Evolutionary conservation across 2,888 invertebrate species (phyloP).

Genomic region (Cyclophora albipunctata): DNA sequence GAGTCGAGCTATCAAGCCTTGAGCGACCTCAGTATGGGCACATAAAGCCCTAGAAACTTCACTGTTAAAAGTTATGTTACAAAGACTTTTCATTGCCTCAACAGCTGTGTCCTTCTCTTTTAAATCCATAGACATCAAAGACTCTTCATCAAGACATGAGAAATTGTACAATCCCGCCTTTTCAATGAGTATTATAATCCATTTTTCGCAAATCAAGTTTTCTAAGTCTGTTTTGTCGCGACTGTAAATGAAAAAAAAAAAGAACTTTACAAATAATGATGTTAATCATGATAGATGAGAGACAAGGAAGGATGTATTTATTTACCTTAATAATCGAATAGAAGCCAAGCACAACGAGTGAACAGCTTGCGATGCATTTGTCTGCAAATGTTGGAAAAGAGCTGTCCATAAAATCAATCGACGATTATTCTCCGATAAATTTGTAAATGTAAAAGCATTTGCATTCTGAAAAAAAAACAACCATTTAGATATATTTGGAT

Average conservation of each 20-base stretch:
- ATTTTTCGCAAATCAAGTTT: constrained; percentile 79
- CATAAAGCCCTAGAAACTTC: constrained; percentile 58
- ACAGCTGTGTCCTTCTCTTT: constrained; percentile 75
- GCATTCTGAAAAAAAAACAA: constrained; percentile 49
- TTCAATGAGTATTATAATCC: constrained; percentile 80
- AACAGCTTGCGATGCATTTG: constrained; percentile 53
- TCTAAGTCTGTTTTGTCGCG: constrained; percentile 86
- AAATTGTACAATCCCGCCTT: constrained; percentile 77
- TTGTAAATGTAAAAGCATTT: constrained; percentile 77
- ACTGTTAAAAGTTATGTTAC: constrained; percentile 89
- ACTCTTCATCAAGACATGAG: constrained; percentile 46
- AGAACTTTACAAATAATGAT: background rate
- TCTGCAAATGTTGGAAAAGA: constrained; percentile 75
- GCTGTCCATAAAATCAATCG: constrained; percentile 77
- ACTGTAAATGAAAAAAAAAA: constrained; percentile 67
- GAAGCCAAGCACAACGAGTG: constrained; percentile 75
- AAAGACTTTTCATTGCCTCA: constrained; percentile 91
- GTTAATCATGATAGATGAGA: background rate
- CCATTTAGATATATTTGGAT: background rate
- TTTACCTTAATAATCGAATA: constrained; percentile 80
- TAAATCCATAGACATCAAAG: constrained; percentile 43
- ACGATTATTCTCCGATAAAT: constrained; percentile 69
- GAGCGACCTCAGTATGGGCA: constrained; percentile 77
- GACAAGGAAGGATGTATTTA: no score
- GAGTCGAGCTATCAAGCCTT: constrained; percentile 83